Evolutionary conservation across 2,113 vertebrate species (phyloP), one percentile per base, ranked within the genome.

Genomic region (Dicaeum eximium): DNA sequence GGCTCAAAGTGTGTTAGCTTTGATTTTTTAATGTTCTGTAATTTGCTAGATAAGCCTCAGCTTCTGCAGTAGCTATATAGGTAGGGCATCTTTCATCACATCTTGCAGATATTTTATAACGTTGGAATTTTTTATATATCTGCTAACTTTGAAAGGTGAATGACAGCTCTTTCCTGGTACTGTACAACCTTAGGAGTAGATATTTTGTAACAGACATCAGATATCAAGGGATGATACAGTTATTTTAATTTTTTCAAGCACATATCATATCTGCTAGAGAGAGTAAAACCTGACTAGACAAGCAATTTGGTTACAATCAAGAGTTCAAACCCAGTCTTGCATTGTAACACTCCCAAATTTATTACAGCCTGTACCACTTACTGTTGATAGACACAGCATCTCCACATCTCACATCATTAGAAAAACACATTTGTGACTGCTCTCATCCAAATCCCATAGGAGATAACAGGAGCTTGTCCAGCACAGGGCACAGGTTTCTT

Each of bases 21-120:
- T 91, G 89, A n/a, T 80, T 94, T 95, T 95, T 96, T 91, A 93
- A 80, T 80, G 91, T 92, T 62, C 83, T 94, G 69, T 71, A 88
- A 88, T 88, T 94, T 90, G 33, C 60, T 80, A 93, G 44, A 86
- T 84, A 93, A 93, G 53, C 79, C 60, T 64, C 64, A 24, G 30
- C 83, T 90, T 92, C 92, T 93, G 90, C 64, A 95, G 72, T 8
- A 64, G 53, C 60, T 71, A 37, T 25, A 22, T 30, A 67, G 81
- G 75, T 17, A 67, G 37, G 22, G 38, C 35, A 83, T 53, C n/a
- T 54, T 60, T 88, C 37, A 85, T 83, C 58, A 79, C 30, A 73
- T 88, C 48, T 64, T 95, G 65, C 67, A 85, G 69, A 62, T 82
- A 92, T 78, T 91, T 88, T 65, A 27, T 65, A 71, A n/a, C 22